Evolutionary conservation across 2,797 vertebrate genomes (phyloP), one percentile per base, ranked within the genome.

Genomic region (Podargus strigoides): DNA sequence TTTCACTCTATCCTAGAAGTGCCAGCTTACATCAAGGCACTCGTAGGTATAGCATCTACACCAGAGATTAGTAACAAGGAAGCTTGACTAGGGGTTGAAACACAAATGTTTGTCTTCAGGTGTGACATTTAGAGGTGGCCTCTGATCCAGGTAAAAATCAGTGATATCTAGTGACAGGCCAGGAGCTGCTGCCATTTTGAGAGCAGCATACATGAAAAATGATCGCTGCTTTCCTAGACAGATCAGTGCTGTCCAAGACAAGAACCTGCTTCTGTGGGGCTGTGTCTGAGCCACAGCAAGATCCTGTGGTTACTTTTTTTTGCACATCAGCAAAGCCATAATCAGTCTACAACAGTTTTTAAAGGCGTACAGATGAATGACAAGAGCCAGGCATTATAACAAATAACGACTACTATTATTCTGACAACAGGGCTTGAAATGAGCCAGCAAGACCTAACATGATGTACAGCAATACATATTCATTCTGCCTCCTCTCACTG

Each of bases 31-130:
- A 59, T n/a, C 3, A 2, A 93, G 39, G 63, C 39, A 50, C 12
- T 64, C 23, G 14, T 24, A 37, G 3, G 0, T 1, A 10, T 1
- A 76, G 49, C 56, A 85, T 53, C 70, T 39, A 7, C 1, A 5
- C n/a, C 22, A 59, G 32, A 82, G 56, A 77, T 27, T 1, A 24
- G 32, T 42, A 83, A 34, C 28, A 76, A 82, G 90, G 80, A 16
- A 67, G 24, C 23, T 52, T 23, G 23, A 30, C 41, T n/a, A 70
- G 23, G 26, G 22, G 22, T 55, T 36, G 44, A 86, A 79, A 86
- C 41, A 73, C 20, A 85, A 63, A 37, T 5, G 8, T 60, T 88
- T 67, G 5, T 42, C 70, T 95, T 67, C 56, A 64, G 52, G 64
- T 44, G 11, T 78, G 62, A 36, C n/a, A 32, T 74, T 67, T 46